These are phyloP conservation scores for Sphyrna mokarran DNA, from an alignment of 2,113 vertebrate genomes.

Conservation along the genomic window DNA sequence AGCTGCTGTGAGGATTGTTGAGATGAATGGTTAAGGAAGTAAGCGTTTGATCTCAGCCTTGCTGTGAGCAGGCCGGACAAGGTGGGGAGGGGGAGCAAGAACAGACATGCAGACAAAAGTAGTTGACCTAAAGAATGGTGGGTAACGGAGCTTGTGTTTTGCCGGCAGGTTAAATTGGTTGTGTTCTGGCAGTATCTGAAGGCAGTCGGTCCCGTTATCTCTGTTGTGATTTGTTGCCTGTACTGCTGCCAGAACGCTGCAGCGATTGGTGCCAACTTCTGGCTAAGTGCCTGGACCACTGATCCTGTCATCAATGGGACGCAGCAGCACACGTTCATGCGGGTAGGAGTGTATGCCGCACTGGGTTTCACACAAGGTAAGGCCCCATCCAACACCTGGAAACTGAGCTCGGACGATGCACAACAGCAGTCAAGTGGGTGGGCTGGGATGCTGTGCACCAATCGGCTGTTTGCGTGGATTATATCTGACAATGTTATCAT, in stretches of 20 bases:
- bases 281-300: conserved; percentile 89
- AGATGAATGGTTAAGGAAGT: not conserved
- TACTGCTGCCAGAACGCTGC: conserved; percentile 77
- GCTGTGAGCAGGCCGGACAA: not conserved
- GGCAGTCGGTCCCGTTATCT: conserved; percentile 64
- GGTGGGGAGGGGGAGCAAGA: not conserved
- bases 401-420: not conserved
- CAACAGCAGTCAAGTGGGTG: not conserved
- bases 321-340: conserved; percentile 52
- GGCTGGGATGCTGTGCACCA: not conserved
- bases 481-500: not conserved
- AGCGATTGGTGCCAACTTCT: conserved; percentile 78
- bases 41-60: not conserved
- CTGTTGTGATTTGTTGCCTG: conserved; percentile 68
- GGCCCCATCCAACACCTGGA: not conserved
- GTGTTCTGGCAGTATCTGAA: conserved; percentile 83
- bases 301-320: conserved; percentile 55
- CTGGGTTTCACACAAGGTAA: conserved; percentile 85
- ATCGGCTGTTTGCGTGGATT: not conserved
- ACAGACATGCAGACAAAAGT: not conserved
- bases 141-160: not conserved
- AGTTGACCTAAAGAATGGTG: not conserved
- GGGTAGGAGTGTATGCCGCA: conserved; percentile 80
- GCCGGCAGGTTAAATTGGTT: conserved; percentile 70
- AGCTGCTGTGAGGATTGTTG: not conserved